These are phyloP conservation scores for Ciconia stormi DNA, from an alignment of 2,113 vertebrate species.

Conservation along the genomic window DNA sequence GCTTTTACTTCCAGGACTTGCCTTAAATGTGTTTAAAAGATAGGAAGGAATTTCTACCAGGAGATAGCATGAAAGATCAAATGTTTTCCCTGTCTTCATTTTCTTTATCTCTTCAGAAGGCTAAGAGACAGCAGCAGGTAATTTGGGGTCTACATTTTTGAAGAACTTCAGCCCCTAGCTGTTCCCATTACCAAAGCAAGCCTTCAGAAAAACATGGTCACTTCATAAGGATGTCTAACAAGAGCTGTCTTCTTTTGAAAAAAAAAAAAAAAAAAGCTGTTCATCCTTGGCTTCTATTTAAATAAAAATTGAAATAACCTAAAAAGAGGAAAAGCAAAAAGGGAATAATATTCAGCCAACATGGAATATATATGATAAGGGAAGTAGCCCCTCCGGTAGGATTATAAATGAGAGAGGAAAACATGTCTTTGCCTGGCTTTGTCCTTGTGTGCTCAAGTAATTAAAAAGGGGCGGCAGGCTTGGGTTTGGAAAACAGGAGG, in stretches of 20 bases:
- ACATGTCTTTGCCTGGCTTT: neutral
- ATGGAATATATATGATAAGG: neutral
- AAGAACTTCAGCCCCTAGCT: neutral
- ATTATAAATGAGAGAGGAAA: neutral
- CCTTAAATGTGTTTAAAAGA: conserved; percentile 44
- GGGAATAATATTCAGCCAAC: neutral
- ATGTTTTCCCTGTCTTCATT: conserved; percentile 21
- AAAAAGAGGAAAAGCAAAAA: neutral
- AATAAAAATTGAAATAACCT: neutral
- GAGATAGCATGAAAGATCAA: conserved; percentile 34
- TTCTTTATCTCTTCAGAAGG: conserved; percentile 47
- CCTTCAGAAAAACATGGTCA: neutral
- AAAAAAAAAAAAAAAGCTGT: neutral
- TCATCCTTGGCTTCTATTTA: neutral
- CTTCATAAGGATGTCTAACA: neutral
- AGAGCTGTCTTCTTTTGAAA: neutral
- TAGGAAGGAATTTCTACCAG: conserved; percentile 30
- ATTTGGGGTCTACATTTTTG: neutral
- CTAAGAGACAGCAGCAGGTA: conserved; percentile 34
- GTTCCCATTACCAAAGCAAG: neutral
- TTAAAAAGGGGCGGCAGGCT: neutral
- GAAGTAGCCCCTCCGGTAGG: neutral
- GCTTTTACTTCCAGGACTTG: conserved; percentile 20
- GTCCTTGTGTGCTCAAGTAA: neutral
- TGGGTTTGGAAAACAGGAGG: neutral